phyloP scores from a whole-genome alignment of 2,888 invertebrate species.

The Steinernema hermaphroditum region DNA sequence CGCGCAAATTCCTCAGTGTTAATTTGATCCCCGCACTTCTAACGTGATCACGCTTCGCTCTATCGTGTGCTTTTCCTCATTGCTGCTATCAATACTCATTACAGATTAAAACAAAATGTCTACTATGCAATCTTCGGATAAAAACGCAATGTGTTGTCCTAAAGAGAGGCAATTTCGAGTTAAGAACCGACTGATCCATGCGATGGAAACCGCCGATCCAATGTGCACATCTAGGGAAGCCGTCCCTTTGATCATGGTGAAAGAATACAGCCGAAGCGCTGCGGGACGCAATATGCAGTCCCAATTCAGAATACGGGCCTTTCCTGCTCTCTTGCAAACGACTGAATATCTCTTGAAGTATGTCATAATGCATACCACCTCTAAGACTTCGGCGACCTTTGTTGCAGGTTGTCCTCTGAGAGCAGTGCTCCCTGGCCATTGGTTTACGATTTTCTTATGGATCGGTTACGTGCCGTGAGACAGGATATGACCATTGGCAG shows the following conservation, averaged over 20 bases:
- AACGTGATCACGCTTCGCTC: too few species aligned
- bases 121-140: neutral
- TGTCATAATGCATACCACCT: too few species aligned
- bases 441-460: neutral
- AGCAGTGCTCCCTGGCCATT: neutral
- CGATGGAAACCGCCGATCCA: constrained; percentile 1
- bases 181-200: neutral
- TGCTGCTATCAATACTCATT: neutral
- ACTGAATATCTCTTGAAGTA: constrained; percentile 1
- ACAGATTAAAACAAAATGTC: too few species aligned
- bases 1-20: too few species aligned
- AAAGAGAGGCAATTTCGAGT: neutral
- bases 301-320: neutral
- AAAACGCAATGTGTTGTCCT: neutral
- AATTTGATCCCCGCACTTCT: too few species aligned
- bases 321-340: neutral
- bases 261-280: neutral
- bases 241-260: neutral
- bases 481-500: neutral
- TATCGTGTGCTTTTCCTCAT: neutral
- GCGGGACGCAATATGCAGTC: neutral
- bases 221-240: neutral
- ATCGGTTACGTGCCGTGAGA: neutral
- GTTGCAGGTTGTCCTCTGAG: neutral
- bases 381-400: too few species aligned